These are phyloP conservation scores for Hippocampus guttulatus DNA, from an alignment of 2,113 vertebrate species.

Conservation along the genomic window DNA sequence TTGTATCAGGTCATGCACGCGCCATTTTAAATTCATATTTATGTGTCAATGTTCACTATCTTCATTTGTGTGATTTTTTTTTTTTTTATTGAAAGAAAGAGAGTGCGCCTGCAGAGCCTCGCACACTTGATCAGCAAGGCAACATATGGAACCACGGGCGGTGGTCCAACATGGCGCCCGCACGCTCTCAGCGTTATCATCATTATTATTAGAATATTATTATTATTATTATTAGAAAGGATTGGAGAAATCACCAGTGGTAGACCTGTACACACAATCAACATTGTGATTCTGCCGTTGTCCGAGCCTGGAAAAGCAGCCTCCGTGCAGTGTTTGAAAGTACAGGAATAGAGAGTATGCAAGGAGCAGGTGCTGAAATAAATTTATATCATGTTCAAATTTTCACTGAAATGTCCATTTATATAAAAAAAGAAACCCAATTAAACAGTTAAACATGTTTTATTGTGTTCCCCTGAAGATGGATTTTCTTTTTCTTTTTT, in stretches of 20 bases:
- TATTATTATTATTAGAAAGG: background rate
- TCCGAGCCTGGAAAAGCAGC: no score
- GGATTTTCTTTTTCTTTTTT: no score
- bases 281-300: background rate
- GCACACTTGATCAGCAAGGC: slow-evolving; percentile 17
- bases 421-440: no score
- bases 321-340: no score
- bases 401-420: no score
- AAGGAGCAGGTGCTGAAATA: no score
- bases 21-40: background rate
- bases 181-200: slow-evolving; percentile 10
- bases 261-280: background rate
- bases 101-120: background rate
- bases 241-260: slow-evolving; percentile 37
- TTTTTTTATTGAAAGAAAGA: no score
- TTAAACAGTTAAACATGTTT: no score
- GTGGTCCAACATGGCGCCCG: slow-evolving; percentile 51
- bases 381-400: no score
- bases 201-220: background rate
- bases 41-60: background rate
- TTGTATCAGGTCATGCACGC: background rate
- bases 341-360: no score
- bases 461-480: no score
- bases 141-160: slow-evolving; percentile 70
- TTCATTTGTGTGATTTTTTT: no score